phyloP scores from a whole-genome alignment of 2,888 invertebrate species.

The Andrena bucephala region DNA sequence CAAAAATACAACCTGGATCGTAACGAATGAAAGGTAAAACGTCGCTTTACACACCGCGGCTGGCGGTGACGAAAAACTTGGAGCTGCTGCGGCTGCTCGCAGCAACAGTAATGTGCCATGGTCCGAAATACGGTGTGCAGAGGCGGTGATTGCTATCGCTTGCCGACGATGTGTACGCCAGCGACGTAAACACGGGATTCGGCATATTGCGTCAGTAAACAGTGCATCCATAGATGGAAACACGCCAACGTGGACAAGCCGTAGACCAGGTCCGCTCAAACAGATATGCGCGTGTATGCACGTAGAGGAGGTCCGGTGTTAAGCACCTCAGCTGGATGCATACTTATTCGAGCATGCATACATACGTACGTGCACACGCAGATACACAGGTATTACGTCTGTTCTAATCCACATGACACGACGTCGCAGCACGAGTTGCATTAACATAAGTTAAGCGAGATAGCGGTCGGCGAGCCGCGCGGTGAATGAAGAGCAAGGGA shows the following conservation, averaged over 20 bases:
- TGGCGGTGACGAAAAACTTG: background rate
- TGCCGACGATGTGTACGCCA: slow-evolving; percentile 62
- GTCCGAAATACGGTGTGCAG: slow-evolving; percentile 45
- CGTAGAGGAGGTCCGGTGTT: slow-evolving; percentile 29
- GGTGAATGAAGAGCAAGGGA: slow-evolving; percentile 34
- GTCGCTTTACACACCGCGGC: slow-evolving; percentile 1
- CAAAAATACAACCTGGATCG: background rate
- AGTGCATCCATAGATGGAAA: slow-evolving; percentile 67
- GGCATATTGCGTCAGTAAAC: slow-evolving; percentile 73
- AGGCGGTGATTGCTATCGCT: slow-evolving; percentile 68
- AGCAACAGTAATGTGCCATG: slow-evolving; percentile 15
- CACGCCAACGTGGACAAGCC: slow-evolving; percentile 47
- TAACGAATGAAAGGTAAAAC: slow-evolving; percentile 5
- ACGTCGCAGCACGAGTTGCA: slow-evolving; percentile 52
- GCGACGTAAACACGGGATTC: slow-evolving; percentile 70
- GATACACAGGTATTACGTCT: slow-evolving; percentile 20
- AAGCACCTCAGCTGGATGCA: slow-evolving; percentile 50
- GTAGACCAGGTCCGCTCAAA: slow-evolving; percentile 14
- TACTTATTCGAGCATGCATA: slow-evolving; percentile 46
- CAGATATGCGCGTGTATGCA: slow-evolving; percentile 20
- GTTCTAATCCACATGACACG: slow-evolving; percentile 55
- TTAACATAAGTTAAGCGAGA: slow-evolving; percentile 71
- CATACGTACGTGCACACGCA: background rate
- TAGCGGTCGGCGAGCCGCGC: slow-evolving; percentile 22
- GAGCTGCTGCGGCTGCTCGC: slow-evolving; percentile 3